phyloP scores from a whole-genome alignment of 2,113 vertebrate species.

The Solenodon paradoxus region DNA sequence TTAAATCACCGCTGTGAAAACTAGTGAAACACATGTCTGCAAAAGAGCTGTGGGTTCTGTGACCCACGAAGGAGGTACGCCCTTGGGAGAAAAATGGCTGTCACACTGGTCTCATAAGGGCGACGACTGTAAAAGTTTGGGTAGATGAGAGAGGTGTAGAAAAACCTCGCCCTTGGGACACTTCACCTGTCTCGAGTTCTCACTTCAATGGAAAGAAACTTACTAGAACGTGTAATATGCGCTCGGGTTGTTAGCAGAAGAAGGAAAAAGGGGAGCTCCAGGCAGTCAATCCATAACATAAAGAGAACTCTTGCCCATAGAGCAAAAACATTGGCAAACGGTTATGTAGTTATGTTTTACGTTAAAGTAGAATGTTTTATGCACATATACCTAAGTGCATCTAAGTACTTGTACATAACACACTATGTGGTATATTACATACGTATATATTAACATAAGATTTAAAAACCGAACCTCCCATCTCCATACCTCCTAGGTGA shows the following conservation, averaged over 20 bases:
- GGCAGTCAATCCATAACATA: no score
- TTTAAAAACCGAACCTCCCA: not conserved
- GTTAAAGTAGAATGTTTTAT: not conserved
- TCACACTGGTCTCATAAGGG: not conserved
- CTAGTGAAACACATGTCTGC: not conserved
- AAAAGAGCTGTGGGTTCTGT: not conserved
- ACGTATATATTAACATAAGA: not conserved
- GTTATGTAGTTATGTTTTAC: not conserved
- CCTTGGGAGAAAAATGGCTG: not conserved
- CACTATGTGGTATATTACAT: not conserved
- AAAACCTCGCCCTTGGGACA: not conserved
- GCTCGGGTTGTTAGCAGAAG: not conserved
- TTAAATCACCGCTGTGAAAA: not conserved
- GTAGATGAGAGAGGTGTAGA: not conserved
- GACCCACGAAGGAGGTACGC: no score
- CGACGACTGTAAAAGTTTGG: not conserved
- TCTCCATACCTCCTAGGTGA: not conserved
- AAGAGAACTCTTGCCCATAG: not conserved
- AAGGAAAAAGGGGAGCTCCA: not conserved
- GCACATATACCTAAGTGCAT: not conserved
- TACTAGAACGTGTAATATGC: not conserved
- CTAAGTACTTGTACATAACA: no score
- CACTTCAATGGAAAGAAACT: not conserved
- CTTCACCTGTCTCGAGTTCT: not conserved
- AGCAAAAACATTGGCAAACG: not conserved